phyloP scores from a whole-genome alignment of 2,797 vertebrate genomes.

The Champsocephalus gunnari region DNA sequence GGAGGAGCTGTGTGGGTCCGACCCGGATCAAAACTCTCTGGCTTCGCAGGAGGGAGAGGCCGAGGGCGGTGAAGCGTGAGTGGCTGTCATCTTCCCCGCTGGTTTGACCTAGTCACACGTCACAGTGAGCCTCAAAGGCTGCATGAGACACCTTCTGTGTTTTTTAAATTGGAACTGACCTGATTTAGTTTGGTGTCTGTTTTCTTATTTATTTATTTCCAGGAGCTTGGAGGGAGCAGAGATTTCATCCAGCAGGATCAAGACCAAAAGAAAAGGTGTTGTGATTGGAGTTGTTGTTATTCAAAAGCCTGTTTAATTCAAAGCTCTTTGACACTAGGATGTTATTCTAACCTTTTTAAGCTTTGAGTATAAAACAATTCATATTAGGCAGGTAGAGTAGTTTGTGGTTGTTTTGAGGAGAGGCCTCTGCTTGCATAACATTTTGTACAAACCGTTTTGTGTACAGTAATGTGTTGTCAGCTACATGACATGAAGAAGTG shows the following conservation, averaged over 20 bases:
- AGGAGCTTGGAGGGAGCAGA: constrained; percentile 54
- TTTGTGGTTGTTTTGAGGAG: constrained; percentile 28
- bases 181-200: constrained; percentile 37
- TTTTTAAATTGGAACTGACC: constrained; percentile 39
- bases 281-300: constrained; percentile 13
- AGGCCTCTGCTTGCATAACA: background rate
- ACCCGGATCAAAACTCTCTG: constrained; percentile 61
- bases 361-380: constrained; percentile 5
- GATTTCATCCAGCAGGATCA: constrained; percentile 39
- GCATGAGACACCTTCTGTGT: constrained; percentile 29
- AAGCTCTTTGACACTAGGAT: background rate
- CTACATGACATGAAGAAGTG: constrained; percentile 29
- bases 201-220: constrained; percentile 37
- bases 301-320: background rate
- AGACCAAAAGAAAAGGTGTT: constrained; percentile 79
- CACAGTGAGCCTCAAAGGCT: constrained; percentile 25
- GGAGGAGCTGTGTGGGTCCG: constrained; percentile 66
- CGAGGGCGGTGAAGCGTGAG: constrained; percentile 72
- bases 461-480: constrained; percentile 24
- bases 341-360: background rate
- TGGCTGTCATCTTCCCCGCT: constrained; percentile 48
- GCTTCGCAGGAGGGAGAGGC: constrained; percentile 54
- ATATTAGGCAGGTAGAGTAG: constrained; percentile 1
- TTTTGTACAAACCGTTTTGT: constrained; percentile 31
- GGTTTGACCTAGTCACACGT: constrained; percentile 19